Evolutionary conservation across 2,113 vertebrate genomes (phyloP), one percentile per base, ranked within the genome.

Genomic region (Epinephelus lanceolatus): DNA sequence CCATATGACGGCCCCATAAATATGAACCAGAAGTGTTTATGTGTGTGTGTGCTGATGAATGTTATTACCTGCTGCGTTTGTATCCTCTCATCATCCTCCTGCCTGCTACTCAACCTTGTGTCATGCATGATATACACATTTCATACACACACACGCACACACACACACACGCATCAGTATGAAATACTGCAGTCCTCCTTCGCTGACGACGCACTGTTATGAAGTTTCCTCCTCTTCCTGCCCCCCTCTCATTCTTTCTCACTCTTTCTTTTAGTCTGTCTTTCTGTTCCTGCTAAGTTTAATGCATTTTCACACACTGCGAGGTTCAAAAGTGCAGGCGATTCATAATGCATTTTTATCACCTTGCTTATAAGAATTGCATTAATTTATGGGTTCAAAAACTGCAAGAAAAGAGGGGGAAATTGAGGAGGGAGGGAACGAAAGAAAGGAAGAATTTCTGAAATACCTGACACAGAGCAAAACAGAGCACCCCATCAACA

Each of bases 291-390:
- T 73, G 18, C 37, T 51, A 71, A 76, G 33, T 91, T 84, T 86
- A 90, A 82, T 83, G 62, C 69, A 75, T 79, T 88, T 81, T 85
- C 68, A 81, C 56, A 74, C 49, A 75, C n/a, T 23, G 45, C 13
- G 37, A 71, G 81, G 90, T 91, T 90, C 87, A 91, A 88, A 91
- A 91, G 87, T 92, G 88, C 86, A 89, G 63, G 52, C 53, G 12
- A 84, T 83, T 92, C 57, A 87, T 85, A 87, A 85, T 86, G 72
- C 86, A 91, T 92, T 89, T 91, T 90, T 91, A 92, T 92, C 82
- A 90, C 85, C 87, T 88, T 89, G 59, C 86, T 93, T 88, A 72
- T 84, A 82, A 62, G 82, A 92, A 86, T 60, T 71, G 72, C 85
- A 91, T 89, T 85, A 59, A 89, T 88, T 89, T 92, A 60, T 27